phyloP scores from a whole-genome alignment of 1,140 invertebrate genomes.

The Zaprionus nigranus region DNA sequence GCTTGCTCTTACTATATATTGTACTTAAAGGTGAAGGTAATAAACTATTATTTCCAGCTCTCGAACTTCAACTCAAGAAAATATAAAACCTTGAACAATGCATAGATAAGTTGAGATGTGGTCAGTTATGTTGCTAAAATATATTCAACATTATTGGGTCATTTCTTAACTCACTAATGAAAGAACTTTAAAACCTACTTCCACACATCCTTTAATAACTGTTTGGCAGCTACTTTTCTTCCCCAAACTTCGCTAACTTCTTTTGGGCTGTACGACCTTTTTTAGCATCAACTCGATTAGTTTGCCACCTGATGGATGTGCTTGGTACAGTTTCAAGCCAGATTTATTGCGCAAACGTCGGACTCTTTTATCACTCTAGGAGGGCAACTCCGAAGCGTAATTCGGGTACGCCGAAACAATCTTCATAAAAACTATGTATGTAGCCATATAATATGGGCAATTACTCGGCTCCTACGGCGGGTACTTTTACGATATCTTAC shows the following conservation, averaged over 20 bases:
- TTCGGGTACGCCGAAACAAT: conserved; percentile 57
- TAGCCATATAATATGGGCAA: conserved; percentile 62
- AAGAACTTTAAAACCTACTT: neutral
- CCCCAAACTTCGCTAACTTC: neutral
- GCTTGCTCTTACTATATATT: neutral
- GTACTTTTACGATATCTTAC: conserved; percentile 67
- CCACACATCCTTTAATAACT: neutral
- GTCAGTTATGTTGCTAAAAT: no score
- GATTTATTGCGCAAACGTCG: conserved; percentile 42
- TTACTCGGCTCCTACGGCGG: conserved; percentile 42
- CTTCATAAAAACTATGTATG: conserved; percentile 63
- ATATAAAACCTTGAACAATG: neutral
- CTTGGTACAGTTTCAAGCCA: neutral
- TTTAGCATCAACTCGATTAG: neutral
- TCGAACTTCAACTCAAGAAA: neutral
- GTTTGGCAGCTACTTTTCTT: neutral
- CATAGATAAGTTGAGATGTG: neutral
- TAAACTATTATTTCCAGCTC: neutral
- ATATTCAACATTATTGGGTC: neutral
- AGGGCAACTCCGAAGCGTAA: conserved; percentile 52
- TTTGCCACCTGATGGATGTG: conserved; percentile 8
- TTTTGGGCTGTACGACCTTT: no score
- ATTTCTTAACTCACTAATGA: neutral
- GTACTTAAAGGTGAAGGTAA: neutral
- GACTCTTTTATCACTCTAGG: conserved; percentile 52